Conservation (phyloP, 2,888 invertebrate genomes). For the Heliconius aoede region DNA sequence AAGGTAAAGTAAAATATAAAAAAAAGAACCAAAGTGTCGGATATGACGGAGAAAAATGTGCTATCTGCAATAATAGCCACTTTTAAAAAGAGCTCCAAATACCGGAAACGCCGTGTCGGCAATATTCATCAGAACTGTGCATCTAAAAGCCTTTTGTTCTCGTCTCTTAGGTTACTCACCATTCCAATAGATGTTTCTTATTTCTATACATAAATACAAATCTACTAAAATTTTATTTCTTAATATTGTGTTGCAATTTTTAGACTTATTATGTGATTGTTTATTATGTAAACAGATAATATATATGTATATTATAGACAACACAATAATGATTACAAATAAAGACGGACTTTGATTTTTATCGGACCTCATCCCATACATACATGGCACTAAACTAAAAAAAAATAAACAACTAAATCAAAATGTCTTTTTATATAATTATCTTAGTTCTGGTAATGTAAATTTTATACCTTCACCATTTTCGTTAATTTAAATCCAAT, state of each 20-base stretch:
- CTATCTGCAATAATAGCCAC: conserved; percentile 28
- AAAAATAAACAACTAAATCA: background rate
- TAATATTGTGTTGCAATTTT: no score
- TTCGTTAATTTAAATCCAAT: background rate
- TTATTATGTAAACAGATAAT: background rate
- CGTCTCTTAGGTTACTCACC: conserved; percentile 26
- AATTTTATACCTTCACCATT: background rate
- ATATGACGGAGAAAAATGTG: conserved; percentile 22
- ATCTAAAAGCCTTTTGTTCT: conserved; percentile 37
- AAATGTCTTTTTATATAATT: background rate
- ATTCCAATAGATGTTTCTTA: conserved; percentile 22
- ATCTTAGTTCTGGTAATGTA: background rate
- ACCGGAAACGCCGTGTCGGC: conserved; percentile 37
- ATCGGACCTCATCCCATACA: no score
- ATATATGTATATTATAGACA: no score
- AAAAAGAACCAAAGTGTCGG: background rate
- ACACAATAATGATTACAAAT: no score
- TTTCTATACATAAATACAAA: background rate
- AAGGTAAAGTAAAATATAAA: background rate
- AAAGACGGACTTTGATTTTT: no score
- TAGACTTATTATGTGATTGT: background rate
- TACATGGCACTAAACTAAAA: no score
- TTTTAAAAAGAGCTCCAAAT: conserved; percentile 31
- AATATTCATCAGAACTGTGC: conserved; percentile 34
- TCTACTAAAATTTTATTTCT: no score